phyloP scores from a whole-genome alignment of 2,113 vertebrate genomes.

The Pantherophis guttatus region DNA sequence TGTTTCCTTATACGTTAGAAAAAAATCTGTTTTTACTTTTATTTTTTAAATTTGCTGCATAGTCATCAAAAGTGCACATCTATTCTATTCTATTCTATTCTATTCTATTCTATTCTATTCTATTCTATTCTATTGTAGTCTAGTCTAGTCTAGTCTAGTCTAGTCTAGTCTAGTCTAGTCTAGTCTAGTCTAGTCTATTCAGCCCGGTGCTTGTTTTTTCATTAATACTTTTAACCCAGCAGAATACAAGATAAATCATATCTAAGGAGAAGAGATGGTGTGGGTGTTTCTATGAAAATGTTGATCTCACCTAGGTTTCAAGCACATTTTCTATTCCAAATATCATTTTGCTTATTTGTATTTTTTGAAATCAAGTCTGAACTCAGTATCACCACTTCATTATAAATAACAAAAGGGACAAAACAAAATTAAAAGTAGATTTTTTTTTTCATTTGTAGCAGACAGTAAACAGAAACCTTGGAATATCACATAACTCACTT shows the following conservation, averaged over 20 bases:
- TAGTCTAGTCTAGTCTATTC: too few species aligned
- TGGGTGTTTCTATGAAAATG: not conserved
- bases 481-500: not conserved
- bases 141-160: too few species aligned
- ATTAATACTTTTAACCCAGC: not conserved
- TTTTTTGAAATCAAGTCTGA: not conserved
- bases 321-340: not conserved
- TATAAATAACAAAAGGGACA: not conserved
- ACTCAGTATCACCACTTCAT: not conserved
- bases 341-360: not conserved
- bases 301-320: not conserved
- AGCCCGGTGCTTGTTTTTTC: not conserved
- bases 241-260: not conserved
- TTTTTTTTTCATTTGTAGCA: not conserved
- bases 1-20: not conserved
- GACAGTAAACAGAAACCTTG: not conserved
- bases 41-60: not conserved
- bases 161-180: too few species aligned
- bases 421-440: not conserved
- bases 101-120: too few species aligned
- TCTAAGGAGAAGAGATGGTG: not conserved
- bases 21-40: conserved; percentile 8
- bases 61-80: not conserved
- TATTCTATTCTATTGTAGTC: too few species aligned
- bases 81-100: too few species aligned